Evolutionary conservation across 2,797 vertebrate species (phyloP).

Genomic region (Myripristis jacobus): DNA sequence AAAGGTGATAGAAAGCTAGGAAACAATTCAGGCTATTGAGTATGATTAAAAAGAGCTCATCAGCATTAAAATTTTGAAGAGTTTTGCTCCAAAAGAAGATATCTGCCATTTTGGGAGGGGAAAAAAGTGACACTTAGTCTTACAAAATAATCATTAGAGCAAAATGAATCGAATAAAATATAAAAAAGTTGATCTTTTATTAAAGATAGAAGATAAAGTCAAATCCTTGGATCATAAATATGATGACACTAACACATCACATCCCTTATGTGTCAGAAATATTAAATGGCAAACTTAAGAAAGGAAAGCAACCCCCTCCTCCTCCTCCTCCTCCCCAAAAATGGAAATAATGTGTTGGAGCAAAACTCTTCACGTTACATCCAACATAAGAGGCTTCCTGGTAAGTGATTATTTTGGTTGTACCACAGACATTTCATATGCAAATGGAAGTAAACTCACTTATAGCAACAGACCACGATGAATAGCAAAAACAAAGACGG

Average conservation of each 20-base stretch:
- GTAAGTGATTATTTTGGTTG: slow-evolving; percentile 71
- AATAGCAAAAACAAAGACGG: slow-evolving; percentile 50
- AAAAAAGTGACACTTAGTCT: slow-evolving; percentile 33
- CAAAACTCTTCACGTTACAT: slow-evolving; percentile 64
- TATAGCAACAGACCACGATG: slow-evolving; percentile 54
- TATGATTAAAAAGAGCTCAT: slow-evolving; percentile 55
- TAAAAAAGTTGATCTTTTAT: not conserved
- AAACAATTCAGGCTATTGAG: slow-evolving; percentile 55
- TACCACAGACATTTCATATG: slow-evolving; percentile 67
- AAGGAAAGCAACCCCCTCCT: not conserved
- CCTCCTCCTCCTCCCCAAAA: not conserved
- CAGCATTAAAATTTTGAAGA: slow-evolving; percentile 47
- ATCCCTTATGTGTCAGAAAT: slow-evolving; percentile 32
- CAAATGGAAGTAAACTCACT: slow-evolving; percentile 58
- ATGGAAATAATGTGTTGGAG: slow-evolving; percentile 45
- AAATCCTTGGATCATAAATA: slow-evolving; percentile 44
- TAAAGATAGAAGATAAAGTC: not conserved
- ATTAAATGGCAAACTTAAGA: slow-evolving; percentile 37
- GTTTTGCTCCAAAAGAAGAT: slow-evolving; percentile 59
- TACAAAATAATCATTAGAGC: slow-evolving; percentile 32
- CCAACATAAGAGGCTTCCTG: slow-evolving; percentile 73
- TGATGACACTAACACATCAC: slow-evolving; percentile 21
- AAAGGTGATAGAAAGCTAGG: slow-evolving; percentile 74
- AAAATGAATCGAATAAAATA: slow-evolving; percentile 25
- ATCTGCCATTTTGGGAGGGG: not conserved